Evolutionary conservation across 2,888 invertebrate genomes (phyloP).

Genomic region (Stenichneumon culpator): DNA sequence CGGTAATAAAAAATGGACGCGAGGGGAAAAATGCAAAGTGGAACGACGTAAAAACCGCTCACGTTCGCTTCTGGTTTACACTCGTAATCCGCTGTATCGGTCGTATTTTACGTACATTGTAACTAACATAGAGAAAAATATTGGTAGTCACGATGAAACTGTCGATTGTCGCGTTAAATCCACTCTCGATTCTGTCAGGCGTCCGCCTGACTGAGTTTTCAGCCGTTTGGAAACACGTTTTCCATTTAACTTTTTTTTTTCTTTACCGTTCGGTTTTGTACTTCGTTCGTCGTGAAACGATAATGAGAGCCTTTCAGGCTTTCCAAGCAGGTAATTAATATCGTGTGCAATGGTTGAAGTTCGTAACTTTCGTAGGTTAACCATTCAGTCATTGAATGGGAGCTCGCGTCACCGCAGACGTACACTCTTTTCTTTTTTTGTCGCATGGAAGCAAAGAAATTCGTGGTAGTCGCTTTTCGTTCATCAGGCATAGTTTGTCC

Average conservation of each 20-base stretch:
- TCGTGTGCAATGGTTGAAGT: not conserved
- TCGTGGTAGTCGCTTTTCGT: conserved; percentile 16
- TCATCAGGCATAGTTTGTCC: not conserved
- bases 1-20: not conserved
- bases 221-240: not conserved
- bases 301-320: not conserved
- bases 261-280: not conserved
- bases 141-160: conserved; percentile 8
- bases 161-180: conserved; percentile 11
- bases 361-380: not conserved
- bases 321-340: not conserved
- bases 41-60: conserved; percentile 4
- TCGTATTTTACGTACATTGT: not conserved
- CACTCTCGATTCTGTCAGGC: not conserved
- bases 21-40: not conserved
- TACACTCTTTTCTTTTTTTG: not conserved
- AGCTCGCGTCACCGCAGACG: not conserved
- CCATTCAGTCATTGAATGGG: not conserved
- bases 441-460: not conserved
- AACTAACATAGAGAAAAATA: conserved; percentile 1
- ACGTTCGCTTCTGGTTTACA: not conserved
- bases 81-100: not conserved
- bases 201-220: too few relatives aligned
- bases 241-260: not conserved
- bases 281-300: not conserved